Evolutionary conservation across 2,888 invertebrate genomes (phyloP).

Genomic region (Acleris holmiana): DNA sequence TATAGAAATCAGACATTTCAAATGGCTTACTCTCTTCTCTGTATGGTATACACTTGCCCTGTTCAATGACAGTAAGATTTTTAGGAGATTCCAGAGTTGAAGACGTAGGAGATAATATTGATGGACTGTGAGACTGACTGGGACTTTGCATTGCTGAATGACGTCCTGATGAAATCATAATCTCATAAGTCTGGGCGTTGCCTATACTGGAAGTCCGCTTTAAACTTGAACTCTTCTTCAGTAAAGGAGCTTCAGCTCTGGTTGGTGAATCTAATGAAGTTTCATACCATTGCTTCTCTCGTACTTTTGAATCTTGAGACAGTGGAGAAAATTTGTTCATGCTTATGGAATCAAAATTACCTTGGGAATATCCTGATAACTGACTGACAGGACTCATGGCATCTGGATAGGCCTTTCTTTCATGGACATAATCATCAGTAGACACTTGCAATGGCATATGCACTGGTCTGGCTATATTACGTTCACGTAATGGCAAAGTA

Average conservation of each 20-base stretch:
- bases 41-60: constrained; percentile 95
- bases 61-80: constrained; percentile 93
- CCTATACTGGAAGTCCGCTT: constrained; percentile 84
- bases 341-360: constrained; percentile 72
- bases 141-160: constrained; percentile 77
- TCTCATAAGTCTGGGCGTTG: constrained; percentile 78
- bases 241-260: constrained; percentile 58
- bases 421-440: constrained; percentile 70
- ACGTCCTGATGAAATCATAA: constrained; percentile 74
- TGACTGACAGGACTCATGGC: constrained; percentile 75
- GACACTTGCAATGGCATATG: constrained; percentile 75
- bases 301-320: constrained; percentile 73
- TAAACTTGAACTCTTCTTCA: constrained; percentile 76
- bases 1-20: constrained; percentile 99
- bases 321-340: constrained; percentile 75
- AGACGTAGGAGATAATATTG: constrained; percentile 72
- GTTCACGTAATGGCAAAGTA: constrained; percentile 72
- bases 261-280: constrained; percentile 86
- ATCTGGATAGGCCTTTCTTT: constrained; percentile 64
- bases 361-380: constrained; percentile 69
- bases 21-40: constrained; percentile 98
- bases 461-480: constrained; percentile 67
- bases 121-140: constrained; percentile 67
- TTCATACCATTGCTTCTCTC: constrained; percentile 89
- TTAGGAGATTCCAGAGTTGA: constrained; percentile 90